These are phyloP conservation scores for Diabrotica virgifera DNA, from an alignment of 1,140 invertebrate genomes.

Conservation along the genomic window DNA sequence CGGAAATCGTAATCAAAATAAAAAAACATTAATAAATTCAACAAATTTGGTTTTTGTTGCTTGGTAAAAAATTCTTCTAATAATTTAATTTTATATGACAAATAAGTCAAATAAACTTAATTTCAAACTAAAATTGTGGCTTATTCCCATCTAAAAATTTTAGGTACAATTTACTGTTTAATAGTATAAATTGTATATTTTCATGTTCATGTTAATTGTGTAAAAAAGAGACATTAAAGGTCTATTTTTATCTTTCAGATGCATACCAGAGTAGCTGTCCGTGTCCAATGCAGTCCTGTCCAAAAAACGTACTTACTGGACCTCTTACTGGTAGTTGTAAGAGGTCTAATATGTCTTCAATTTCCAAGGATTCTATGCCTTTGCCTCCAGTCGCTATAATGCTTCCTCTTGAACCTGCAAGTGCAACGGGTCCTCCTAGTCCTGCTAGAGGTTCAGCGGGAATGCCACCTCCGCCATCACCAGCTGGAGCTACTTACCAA, in stretches of 20 bases:
- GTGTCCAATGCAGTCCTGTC: constrained; percentile 85
- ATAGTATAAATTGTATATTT: too few relatives aligned
- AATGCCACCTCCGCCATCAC: constrained; percentile 53
- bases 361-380: constrained; percentile 45
- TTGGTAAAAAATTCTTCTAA: too few relatives aligned
- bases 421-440: constrained; percentile 63
- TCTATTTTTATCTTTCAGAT: constrained; percentile 49
- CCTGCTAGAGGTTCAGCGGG: constrained; percentile 63
- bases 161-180: too few relatives aligned
- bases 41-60: too few relatives aligned
- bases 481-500: constrained; percentile 38
- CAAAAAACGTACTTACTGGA: constrained; percentile 96
- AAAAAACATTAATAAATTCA: too few relatives aligned
- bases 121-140: too few relatives aligned
- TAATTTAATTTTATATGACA: too few relatives aligned
- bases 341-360: constrained; percentile 55
- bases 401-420: constrained; percentile 59
- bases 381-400: constrained; percentile 59
- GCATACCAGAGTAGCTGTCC: constrained; percentile 68
- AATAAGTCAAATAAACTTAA: too few relatives aligned
- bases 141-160: too few relatives aligned
- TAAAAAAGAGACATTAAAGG: too few relatives aligned
- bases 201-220: too few relatives aligned
- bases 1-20: too few relatives aligned
- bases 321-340: constrained; percentile 88